Evolutionary conservation across 2,888 invertebrate species (phyloP), one percentile per base, ranked within the genome.

Genomic region (Xestia ashworthii): DNA sequence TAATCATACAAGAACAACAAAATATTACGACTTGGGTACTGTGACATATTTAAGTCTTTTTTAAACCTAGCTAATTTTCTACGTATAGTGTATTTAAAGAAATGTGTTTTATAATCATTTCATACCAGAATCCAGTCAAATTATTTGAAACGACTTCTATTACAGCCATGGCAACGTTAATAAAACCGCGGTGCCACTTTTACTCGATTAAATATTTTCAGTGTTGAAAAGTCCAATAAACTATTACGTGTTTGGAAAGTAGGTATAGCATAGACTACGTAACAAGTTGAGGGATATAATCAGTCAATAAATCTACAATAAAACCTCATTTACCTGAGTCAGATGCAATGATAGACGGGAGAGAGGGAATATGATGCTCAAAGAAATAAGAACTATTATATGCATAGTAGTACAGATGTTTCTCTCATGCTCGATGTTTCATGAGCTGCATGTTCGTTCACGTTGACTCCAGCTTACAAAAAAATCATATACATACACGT

Each of bases 241-340:
- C 58, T 83, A 83, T 86, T 86, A 86, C 84, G 87, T 86, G 80
- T 83, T 84, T 77, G 84, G 87, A 84, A 83, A 86, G 84, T 70
- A 85, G 65, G 38, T 76, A 74, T 53, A 66, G 25, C 84, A 70
- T 71, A 41, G 67, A 48, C 65, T 68, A 60, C 74, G 76, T 77
- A 87, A 84, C 50, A 64, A 71, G 55, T 44, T 41, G 44, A 71
- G 19, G 70, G 60, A 65, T 79, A 79, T 72, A 72, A 84, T 80
- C 80, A 70, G 53, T 25, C 48, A 58, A 71, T 84, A 80, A 82
- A 79, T 83, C 75, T 83, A 48, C 55, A 65, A 58, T 83, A 76
- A 66, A 76, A 78, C 65, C 73, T 71, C 72, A 50, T 75, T 79
- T 79, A 60, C 71, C 48, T 53, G 25, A 55, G 60, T 65, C 62